Evolutionary conservation across 1,140 invertebrate species (phyloP), one percentile per base, ranked within the genome.

Genomic region (Zaprionus ornatus): DNA sequence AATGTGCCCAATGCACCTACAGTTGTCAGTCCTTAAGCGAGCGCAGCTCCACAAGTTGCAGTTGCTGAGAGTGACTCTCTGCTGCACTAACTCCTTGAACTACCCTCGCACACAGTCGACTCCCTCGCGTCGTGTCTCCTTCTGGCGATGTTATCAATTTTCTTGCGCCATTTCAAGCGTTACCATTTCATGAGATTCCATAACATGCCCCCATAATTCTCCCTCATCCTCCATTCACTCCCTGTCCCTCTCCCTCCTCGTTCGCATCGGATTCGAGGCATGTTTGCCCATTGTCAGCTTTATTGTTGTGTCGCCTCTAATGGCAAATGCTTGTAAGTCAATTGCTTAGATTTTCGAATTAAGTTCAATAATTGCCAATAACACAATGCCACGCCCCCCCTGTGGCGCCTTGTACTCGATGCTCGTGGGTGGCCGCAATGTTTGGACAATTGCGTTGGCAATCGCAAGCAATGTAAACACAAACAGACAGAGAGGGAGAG

Each of bases 321-420:
- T 76, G 68, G 73, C 61, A 72, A 76, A 71, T 54, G 29, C 73
- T 52, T 76, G 73, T 72, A 72, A 76, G 67, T 64, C 67, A 60
- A 71, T 71, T 75, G 67, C 54, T 59, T 6, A 15, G 55, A 54
- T 76, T 52, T 60, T 65, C 73, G 61, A 37, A 64, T 64, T 42
- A 64, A 64, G 37, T 52, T 54, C 21, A 37, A 71, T 71, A 59
- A 64, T 71, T 71, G 61, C 61, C 55, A 60, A 35, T 71, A 64
- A 63, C 42, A 71, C 32, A 59, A 70, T 73, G 70, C 25, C 50
- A 57, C 21, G 50, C 35, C 40, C 21, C 1, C 17, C 37, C 37
- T 4, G 35, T 4, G 13, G 4, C 4, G 37, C n/a, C 40, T 17
- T 45, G 15, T n/a, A n/a, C n/a, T 3, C n/a, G 1, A 9, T 4